phyloP scores from a whole-genome alignment of 2,113 vertebrate genomes.

The Rhinolophus ferrumequinum region DNA sequence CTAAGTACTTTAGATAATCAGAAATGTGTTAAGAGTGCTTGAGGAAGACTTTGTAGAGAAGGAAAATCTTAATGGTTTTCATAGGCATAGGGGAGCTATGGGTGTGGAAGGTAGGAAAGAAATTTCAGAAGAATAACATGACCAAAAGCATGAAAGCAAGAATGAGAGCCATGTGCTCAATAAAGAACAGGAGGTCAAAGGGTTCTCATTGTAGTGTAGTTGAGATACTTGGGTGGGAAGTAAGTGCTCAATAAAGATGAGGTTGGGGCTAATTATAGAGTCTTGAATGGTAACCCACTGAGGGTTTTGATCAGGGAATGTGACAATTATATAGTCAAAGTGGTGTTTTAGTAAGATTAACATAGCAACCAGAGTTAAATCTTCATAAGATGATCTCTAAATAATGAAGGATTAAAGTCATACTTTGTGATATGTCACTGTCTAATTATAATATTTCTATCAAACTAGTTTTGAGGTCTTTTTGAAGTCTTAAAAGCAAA shows the following conservation, averaged over 20 bases:
- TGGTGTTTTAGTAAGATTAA: conserved; percentile 3
- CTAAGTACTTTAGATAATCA: not conserved
- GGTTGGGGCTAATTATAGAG: not conserved
- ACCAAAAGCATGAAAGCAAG: not conserved
- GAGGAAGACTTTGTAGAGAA: conserved; percentile 12
- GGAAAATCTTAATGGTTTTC: not conserved
- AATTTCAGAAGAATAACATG: not conserved
- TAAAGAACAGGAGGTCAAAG: not conserved
- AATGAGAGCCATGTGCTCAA: not conserved
- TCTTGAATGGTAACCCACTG: not conserved
- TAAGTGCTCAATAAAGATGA: not conserved
- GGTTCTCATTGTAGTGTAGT: not conserved
- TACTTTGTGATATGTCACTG: not conserved
- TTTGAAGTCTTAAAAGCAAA: conserved; percentile 6
- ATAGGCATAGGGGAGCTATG: not conserved
- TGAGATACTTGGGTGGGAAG: not conserved
- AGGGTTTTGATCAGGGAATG: not conserved
- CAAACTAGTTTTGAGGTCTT: conserved; percentile 17
- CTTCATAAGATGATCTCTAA: conserved; percentile 5
- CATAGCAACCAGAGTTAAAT: conserved; percentile 9
- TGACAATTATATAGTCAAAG: not conserved
- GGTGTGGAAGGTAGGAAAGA: not conserved
- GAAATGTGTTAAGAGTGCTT: not conserved
- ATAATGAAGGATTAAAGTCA: conserved; percentile 25
- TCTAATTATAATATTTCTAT: not conserved